Base-by-base conservation (phyloP, 2,113 vertebrate species). In the Sphaerodactylus townsendi region DNA sequence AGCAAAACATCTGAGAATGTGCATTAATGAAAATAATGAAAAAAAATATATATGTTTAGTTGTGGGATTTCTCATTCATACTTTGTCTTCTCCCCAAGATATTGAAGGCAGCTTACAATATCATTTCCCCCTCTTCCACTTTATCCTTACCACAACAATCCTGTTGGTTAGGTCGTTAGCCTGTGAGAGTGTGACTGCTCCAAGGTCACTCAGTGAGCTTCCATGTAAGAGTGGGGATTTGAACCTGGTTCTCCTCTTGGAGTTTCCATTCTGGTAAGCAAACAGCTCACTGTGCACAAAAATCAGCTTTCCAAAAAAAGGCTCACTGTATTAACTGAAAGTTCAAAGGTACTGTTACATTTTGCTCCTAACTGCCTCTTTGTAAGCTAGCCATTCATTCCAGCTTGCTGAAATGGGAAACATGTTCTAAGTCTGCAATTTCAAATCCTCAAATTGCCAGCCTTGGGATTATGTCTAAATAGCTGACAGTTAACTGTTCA, bases 251-350 rank as follows among this genome's bases (percentile, higher is more conserved):
- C 30, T 68, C 65, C 65, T 35, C 30, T 17, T 17, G 5, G 14
- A 33, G 4, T 66, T 33, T 14, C 3, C 65, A 68, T 35, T 5
- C n/a, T 35, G n/a, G 33, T 23, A 77, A 88, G 86, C 77, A 91
- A 87, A 84, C 11, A 86, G 89, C 92, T 87, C 66, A 89, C 90
- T 86, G 53, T 30, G 41, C 59, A 44, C 77, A 83, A 88, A 35
- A 74, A 75, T 89, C 87, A 84, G 72, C 77, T 89, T 92, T 90
- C 83, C 48, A 76, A 21, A 28, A n/a, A 25, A 25, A 81, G 79
- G 44, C 82, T 65, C 83, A 77, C 71, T 85, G 72, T 83, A 66
- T 79, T 44, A 85, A 80, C 84, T 87, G 66, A 86, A 87, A 90
- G 88, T 91, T 87, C 75, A 88, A 78, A 88, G 84, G 48, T 53